Conservation (phyloP, 2,113 vertebrate species). For the Neotragus pygmaeus region DNA sequence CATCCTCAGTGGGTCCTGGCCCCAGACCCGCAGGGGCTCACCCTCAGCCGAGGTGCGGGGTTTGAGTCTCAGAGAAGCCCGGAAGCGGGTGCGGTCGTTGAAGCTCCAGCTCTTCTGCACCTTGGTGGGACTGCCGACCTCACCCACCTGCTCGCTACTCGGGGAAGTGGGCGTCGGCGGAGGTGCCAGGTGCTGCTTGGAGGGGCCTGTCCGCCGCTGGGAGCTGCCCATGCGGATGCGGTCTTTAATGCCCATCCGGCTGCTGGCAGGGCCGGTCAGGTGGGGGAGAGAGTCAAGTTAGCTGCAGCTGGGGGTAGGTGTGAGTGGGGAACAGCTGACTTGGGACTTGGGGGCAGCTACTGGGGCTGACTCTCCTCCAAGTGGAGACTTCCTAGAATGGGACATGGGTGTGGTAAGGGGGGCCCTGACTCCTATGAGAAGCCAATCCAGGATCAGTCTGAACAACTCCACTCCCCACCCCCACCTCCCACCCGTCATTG, state of each 20-base stretch:
- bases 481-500: neutral
- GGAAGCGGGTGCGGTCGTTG: constrained; percentile 95
- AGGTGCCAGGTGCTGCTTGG: constrained; percentile 81
- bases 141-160: constrained; percentile 88
- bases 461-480: neutral
- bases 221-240: constrained; percentile 92
- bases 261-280: constrained; percentile 77
- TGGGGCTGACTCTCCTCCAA: constrained; percentile 1
- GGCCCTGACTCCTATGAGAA: constrained; percentile 1
- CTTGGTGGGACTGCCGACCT: constrained; percentile 90
- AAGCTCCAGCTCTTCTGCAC: constrained; percentile 99
- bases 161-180: constrained; percentile 82
- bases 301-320: accelerated
- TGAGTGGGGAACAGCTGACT: neutral
- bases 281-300: constrained; percentile 13
- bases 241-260: constrained; percentile 94
- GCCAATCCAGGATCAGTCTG: neutral
- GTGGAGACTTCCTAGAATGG: neutral
- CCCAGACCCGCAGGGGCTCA: constrained; percentile 57
- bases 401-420: neutral
- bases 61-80: constrained; percentile 93
- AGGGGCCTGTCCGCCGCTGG: constrained; percentile 83
- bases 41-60: constrained; percentile 86
- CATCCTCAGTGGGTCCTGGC: no score
- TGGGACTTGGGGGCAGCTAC: neutral